Evolutionary conservation across 30 jellyfish, hydroid and myxozoan genomes (phyloP), one percentile per base, ranked within the genome.

Genomic region (Chironex yamaguchii): DNA sequence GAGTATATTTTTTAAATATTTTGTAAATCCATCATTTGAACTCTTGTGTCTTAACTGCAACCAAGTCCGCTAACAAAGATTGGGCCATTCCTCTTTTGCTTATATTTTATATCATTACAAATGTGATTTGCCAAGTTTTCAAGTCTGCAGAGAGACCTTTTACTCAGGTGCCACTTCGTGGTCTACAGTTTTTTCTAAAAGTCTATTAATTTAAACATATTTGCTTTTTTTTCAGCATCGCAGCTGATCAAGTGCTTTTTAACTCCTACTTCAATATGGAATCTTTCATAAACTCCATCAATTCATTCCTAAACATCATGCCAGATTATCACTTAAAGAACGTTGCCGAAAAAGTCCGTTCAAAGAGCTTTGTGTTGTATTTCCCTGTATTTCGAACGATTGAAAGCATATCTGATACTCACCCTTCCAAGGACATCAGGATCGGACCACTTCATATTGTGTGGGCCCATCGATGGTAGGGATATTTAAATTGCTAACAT

Each of bases 381-480:
- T 93, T 81, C 52, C 97, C 97, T 53, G 73, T 93, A 29, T 32
- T 36, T 17, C 6, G 51, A 25, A 79, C 86, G 2, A 27, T 26
- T 27, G 4, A 33, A 48, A 20, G 31, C 0, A 12, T 21, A 0
- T 20, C 21, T 12, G 69, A 52, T 1, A 67, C 28, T 0, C 69
- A 54, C 0, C 29, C 3, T 4, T 30, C 49, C 32, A 49, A 12
- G 11, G 24, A 34, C 20, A 50, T 24, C 25, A 36, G 36, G 27
- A 50, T 31, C 32, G 85, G 90, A 24, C 93, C 96, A 31, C 71
- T 93, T 67, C 98, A 93, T 77, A 82, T 93, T 66, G 97, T 89
- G 0, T 93, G 98, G 98, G 93, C 98, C 28, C 98, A 93, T 72
- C 66, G 98, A 82, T 93, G 98, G 98, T 93, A 52, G 21, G 93